These are phyloP conservation scores for Tachysurus fulvidraco DNA, from an alignment of 2,113 vertebrate species.

Conservation along the genomic window DNA sequence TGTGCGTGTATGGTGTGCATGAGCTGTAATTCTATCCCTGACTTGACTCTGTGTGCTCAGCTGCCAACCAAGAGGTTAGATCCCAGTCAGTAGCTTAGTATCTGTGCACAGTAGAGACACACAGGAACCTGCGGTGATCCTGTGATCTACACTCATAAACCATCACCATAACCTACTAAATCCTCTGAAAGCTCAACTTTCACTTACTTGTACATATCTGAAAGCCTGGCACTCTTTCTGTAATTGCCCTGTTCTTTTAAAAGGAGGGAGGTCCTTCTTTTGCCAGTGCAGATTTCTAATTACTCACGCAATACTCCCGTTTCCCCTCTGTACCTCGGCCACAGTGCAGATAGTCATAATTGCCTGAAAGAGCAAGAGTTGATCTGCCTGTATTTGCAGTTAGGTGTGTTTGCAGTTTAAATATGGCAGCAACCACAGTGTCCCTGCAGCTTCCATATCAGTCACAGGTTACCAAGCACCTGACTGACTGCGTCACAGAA, in stretches of 20 bases:
- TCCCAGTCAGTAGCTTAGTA: constrained; percentile 20
- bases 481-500: neutral
- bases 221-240: neutral
- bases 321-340: constrained; percentile 1
- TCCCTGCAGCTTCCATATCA: neutral
- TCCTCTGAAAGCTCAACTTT: neutral
- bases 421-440: constrained; percentile 48
- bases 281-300: neutral
- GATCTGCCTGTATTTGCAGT: constrained; percentile 36
- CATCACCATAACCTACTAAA: neutral
- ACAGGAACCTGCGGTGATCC: neutral
- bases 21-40: constrained; percentile 40
- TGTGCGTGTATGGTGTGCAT: neutral
- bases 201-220: constrained; percentile 21
- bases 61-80: constrained; percentile 35
- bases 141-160: neutral
- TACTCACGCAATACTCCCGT: neutral
- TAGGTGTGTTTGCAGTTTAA: constrained; percentile 53
- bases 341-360: neutral
- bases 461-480: neutral
- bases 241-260: neutral
- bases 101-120: neutral
- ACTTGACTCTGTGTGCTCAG: constrained; percentile 29
- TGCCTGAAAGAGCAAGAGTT: neutral
- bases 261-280: neutral